phyloP scores from a whole-genome alignment of 2,888 invertebrate species.

The Tachystola acroxantha region DNA sequence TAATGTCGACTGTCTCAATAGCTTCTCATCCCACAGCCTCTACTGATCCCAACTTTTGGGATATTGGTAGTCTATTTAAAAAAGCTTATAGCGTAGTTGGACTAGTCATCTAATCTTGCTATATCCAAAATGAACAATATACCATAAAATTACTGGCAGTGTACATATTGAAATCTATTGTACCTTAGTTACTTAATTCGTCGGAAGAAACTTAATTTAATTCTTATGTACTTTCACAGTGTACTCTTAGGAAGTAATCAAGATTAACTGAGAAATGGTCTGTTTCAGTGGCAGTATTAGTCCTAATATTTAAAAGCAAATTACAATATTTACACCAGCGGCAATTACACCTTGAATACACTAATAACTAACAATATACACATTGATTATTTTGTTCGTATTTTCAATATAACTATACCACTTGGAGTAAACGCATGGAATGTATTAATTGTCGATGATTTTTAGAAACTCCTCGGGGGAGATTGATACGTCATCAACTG shows the following conservation, averaged over 20 bases:
- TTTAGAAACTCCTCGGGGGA: conserved; percentile 63
- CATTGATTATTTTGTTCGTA: conserved; percentile 44
- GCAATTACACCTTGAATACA: conserved; percentile 44
- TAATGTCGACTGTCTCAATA: too few species aligned
- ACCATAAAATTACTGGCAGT: too few species aligned
- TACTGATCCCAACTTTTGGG: too few species aligned
- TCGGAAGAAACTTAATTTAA: too few species aligned
- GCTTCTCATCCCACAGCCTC: too few species aligned
- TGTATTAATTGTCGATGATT: conserved; percentile 52
- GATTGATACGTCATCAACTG: conserved; percentile 42
- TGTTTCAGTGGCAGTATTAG: conserved; percentile 71
- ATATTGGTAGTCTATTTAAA: too few species aligned
- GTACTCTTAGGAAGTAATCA: background rate
- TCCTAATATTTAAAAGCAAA: conserved; percentile 67
- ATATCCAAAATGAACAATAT: too few species aligned
- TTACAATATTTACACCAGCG: conserved; percentile 73
- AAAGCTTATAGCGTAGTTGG: too few species aligned
- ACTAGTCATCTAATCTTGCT: too few species aligned
- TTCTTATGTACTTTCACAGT: background rate
- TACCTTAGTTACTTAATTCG: too few species aligned
- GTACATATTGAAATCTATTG: too few species aligned
- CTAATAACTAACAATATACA: conserved; percentile 66
- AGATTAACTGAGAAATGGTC: conserved; percentile 57
- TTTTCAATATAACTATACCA: conserved; percentile 28
- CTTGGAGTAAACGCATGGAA: conserved; percentile 17